These are phyloP conservation scores for Archips crataeganus DNA, from an alignment of 2,888 invertebrate genomes.

Conservation along the genomic window DNA sequence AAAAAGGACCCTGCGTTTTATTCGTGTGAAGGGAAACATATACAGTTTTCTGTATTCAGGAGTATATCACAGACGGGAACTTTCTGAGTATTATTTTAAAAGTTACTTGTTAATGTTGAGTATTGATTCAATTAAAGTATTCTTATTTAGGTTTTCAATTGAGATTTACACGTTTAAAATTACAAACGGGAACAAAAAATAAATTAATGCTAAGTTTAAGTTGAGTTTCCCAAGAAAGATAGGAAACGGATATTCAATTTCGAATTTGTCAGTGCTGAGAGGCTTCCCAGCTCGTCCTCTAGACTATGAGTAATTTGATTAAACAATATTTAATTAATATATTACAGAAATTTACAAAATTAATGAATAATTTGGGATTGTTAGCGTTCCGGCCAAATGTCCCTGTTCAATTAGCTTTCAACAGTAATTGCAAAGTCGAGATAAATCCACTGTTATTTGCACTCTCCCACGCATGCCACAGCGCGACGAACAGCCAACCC, in stretches of 20 bases:
- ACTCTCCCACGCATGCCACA: slow-evolving; percentile 15
- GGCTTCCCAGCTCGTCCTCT: background rate
- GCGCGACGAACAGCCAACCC: slow-evolving; percentile 15
- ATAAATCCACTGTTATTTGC: slow-evolving; percentile 35
- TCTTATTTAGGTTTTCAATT: background rate
- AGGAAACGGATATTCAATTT: background rate
- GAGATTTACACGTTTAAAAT: background rate
- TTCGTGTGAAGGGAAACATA: background rate
- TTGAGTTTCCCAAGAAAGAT: background rate
- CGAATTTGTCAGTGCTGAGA: background rate
- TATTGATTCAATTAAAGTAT: slow-evolving; percentile 43
- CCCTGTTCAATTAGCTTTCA: slow-evolving; percentile 18
- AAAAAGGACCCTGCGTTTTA: background rate
- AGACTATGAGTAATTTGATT: background rate
- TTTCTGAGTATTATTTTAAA: background rate
- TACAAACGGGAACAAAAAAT: background rate
- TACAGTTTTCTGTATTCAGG: background rate
- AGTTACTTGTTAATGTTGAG: slow-evolving; percentile 53
- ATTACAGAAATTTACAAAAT: slow-evolving; percentile 5
- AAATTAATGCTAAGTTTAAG: background rate
- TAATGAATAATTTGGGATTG: slow-evolving; percentile 1
- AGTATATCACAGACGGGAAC: slow-evolving; percentile 60
- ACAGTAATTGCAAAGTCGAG: slow-evolving; percentile 14
- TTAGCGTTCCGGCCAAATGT: background rate
- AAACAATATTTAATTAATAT: background rate